Percentiles rank a stretch among this genome's conserved stretches.
These are phyloP conservation scores for Aegotheles bennettii DNA, from an alignment of 2,113 vertebrate species.

Conservation along the genomic window DNA sequence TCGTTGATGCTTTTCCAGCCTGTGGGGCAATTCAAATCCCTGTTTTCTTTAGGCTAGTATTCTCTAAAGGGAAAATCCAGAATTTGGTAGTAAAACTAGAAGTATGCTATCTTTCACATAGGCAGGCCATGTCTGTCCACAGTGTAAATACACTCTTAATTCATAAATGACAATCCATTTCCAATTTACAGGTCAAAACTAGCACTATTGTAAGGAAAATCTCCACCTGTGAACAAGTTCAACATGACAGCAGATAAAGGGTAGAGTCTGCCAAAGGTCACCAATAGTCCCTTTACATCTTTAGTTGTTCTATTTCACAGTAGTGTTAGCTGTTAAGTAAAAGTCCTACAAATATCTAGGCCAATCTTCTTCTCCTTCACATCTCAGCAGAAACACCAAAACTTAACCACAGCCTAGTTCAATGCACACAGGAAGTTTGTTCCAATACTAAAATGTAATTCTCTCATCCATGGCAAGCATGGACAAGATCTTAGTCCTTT, in stretches of 20 bases:
- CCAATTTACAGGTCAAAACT: not conserved
- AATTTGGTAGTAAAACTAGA: not conserved
- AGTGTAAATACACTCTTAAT: not conserved
- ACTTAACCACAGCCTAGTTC: not conserved
- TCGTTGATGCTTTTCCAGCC: not conserved
- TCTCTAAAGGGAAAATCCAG: not conserved
- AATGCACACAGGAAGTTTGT: not conserved
- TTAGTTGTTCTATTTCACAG: not conserved
- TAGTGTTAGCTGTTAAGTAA: not conserved
- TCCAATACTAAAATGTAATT: not conserved
- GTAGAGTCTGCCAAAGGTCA: not conserved
- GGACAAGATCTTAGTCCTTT: not conserved
- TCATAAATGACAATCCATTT: not conserved
- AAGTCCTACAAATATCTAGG: not conserved
- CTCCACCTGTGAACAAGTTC: not conserved
- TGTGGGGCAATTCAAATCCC: not conserved
- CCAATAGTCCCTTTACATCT: not conserved
- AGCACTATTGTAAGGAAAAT: not conserved
- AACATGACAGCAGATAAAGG: not conserved
- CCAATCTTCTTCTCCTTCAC: not conserved
- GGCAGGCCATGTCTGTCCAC: not conserved
- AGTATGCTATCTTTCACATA: not conserved
- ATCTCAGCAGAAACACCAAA: not conserved
- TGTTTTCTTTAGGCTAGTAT: not conserved
- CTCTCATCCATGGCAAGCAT: not conserved